A percentile compares a stretch with the other conserved stretches of the same genome.
Conservation (phyloP, 1,140 invertebrate genomes). For the Nymphalis io region DNA sequence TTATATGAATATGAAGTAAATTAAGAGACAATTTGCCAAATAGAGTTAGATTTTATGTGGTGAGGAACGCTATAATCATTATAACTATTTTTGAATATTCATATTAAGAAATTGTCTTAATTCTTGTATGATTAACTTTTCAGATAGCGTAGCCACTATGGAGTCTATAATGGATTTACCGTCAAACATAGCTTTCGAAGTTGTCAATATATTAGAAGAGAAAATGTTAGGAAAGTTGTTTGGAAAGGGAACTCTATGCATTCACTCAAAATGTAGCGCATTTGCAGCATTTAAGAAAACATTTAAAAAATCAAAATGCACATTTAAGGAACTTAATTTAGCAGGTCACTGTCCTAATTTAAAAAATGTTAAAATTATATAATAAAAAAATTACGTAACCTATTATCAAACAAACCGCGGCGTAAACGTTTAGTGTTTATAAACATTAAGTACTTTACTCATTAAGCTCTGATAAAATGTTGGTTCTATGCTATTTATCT, state of each 20-base stretch:
- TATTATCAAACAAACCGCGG: conserved; percentile 35
- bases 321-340: conserved; percentile 54
- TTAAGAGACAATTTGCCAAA: too few relatives aligned
- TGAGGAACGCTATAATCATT: too few relatives aligned
- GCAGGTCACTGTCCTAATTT: conserved; percentile 60
- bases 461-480: conserved; percentile 45
- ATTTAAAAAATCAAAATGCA: conserved; percentile 65
- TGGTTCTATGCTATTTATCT: conserved; percentile 37
- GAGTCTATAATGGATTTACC: conserved; percentile 68
- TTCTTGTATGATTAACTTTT: conserved; percentile 15
- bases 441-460: conserved; percentile 42
- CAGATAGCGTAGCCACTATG: conserved; percentile 63
- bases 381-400: conserved; percentile 38
- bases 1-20: too few relatives aligned
- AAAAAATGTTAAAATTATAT: conserved; percentile 55
- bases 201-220: conserved; percentile 66
- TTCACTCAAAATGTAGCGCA: conserved; percentile 61
- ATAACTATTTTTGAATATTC: too few relatives aligned
- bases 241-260: conserved; percentile 70
- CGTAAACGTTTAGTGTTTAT: conserved; percentile 38
- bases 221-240: conserved; percentile 66
- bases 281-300: conserved; percentile 62
- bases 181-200: conserved; percentile 63
- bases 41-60: too few relatives aligned
- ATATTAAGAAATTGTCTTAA: too few relatives aligned